Base-by-base conservation (phyloP, 1,140 invertebrate genomes). In the Gryon sp. region DNA sequence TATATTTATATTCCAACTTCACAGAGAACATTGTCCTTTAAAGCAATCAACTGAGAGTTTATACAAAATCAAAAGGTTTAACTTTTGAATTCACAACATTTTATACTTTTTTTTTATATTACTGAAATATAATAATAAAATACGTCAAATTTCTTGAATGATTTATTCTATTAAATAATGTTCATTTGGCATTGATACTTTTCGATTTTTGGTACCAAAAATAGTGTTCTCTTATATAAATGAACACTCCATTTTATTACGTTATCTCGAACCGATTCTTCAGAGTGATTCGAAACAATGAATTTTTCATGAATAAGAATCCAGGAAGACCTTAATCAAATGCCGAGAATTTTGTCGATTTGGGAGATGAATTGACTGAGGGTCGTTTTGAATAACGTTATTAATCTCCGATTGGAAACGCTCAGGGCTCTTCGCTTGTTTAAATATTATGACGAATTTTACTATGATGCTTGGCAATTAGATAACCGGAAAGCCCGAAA, bases 231-330 rank as follows among this genome's bases (percentile, higher is more conserved):
- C 28, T 45, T 38, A 40, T 59, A 41, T 52, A 62, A 40, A 28
- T 32, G 55, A 45, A 24, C 22, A 26, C n/a, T 34, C 22, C 18
- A 48, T 40, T 76, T 62, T 63, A 55, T 68, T 57, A 63, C 62
- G 38, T 76, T 69, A 62, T 76, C 53, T 53, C 65, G 65, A 43
- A 41, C 65, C 48, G 73, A 69, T 76, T 63, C 63, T 50, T 41
- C 28, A n/a, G 57, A 28, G 41, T 26, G 65, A 76, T 76, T 76
- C 65, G 34, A 40, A 70, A 20, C 50, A 57, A 65, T 76, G 73
- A 76, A 76, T 69, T 76, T 76, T 76, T 76, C 73, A 76, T 76
- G 73, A 76, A 76, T 70, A 65, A 65, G 57, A 69, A 59, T 76
- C 73, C 41, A 53, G 59, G 59, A 70, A 76, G 63, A 69, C 65